These are phyloP conservation scores for Drosophila sechellia DNA, from an alignment of 1,140 invertebrate genomes.

Conservation along the genomic window DNA sequence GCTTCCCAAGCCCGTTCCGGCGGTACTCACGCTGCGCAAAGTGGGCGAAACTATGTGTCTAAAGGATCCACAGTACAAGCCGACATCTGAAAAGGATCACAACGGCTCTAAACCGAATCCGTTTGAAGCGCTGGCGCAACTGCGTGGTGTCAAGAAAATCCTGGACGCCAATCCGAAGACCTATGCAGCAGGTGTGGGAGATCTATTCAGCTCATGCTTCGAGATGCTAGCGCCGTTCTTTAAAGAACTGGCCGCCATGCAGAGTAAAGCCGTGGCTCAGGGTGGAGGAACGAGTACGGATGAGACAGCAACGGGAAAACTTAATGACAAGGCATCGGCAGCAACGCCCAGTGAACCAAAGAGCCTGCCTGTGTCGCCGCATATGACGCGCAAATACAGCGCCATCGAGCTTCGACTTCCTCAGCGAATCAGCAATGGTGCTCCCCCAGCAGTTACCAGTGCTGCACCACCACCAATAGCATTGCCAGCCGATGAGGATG, in stretches of 20 bases:
- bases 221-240: slow-evolving; percentile 88
- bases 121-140: slow-evolving; percentile 88
- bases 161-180: slow-evolving; percentile 86
- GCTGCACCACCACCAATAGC: slow-evolving; percentile 4
- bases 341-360: slow-evolving; percentile 80
- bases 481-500: slow-evolving; percentile 46
- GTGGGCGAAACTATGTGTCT: slow-evolving; percentile 92
- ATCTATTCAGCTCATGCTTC: slow-evolving; percentile 91
- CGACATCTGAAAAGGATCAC: slow-evolving; percentile 85
- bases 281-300: slow-evolving; percentile 30
- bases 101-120: slow-evolving; percentile 86
- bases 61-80: slow-evolving; percentile 91
- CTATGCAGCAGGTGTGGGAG: slow-evolving; percentile 84
- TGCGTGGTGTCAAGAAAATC: slow-evolving; percentile 91
- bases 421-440: slow-evolving; percentile 42
- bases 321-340: slow-evolving; percentile 1
- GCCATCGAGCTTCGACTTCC: slow-evolving; percentile 69
- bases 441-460: slow-evolving; percentile 10
- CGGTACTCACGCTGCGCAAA: slow-evolving; percentile 86
- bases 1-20: slow-evolving; percentile 74
- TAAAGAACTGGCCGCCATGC: slow-evolving; percentile 74
- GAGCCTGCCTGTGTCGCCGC: slow-evolving; percentile 85
- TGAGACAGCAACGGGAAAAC: slow-evolving; percentile 1
- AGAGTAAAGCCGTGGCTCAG: slow-evolving; percentile 35
- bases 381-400: slow-evolving; percentile 78